phyloP scores from a whole-genome alignment of 1,140 invertebrate genomes.

The Mycetomoellerius zeteki region DNA sequence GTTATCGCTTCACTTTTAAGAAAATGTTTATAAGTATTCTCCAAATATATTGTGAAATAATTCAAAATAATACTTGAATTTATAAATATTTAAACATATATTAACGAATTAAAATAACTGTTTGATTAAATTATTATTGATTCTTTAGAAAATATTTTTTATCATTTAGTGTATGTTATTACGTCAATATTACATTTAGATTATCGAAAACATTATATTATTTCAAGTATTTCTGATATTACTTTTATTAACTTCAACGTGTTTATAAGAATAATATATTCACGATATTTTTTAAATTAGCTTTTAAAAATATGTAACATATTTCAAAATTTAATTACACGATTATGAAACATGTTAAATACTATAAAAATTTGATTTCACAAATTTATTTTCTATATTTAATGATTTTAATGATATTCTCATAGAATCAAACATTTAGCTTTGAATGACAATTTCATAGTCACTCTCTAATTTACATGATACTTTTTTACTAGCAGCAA shows the following conservation, averaged over 20 bases:
- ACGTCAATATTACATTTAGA: background rate
- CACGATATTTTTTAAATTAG: background rate
- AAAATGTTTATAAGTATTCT: background rate
- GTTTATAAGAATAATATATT: background rate
- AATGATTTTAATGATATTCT: background rate
- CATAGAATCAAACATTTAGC: background rate
- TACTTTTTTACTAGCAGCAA: too few relatives aligned
- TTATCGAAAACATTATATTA: background rate
- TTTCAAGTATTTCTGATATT: background rate
- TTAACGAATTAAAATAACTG: background rate
- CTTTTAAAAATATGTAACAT: background rate
- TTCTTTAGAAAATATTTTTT: slow-evolving; percentile 2
- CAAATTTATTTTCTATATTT: background rate
- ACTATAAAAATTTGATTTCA: background rate
- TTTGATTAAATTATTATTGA: background rate
- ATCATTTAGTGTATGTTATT: background rate
- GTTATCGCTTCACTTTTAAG: background rate
- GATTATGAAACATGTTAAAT: background rate
- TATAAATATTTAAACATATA: background rate
- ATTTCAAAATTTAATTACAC: background rate
- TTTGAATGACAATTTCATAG: background rate
- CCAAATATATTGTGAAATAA: background rate
- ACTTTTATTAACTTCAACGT: background rate
- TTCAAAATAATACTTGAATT: background rate
- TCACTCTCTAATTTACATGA: too few relatives aligned